These are phyloP conservation scores for Drosophila prolongata DNA, from an alignment of 2,888 invertebrate genomes.

Conservation along the genomic window DNA sequence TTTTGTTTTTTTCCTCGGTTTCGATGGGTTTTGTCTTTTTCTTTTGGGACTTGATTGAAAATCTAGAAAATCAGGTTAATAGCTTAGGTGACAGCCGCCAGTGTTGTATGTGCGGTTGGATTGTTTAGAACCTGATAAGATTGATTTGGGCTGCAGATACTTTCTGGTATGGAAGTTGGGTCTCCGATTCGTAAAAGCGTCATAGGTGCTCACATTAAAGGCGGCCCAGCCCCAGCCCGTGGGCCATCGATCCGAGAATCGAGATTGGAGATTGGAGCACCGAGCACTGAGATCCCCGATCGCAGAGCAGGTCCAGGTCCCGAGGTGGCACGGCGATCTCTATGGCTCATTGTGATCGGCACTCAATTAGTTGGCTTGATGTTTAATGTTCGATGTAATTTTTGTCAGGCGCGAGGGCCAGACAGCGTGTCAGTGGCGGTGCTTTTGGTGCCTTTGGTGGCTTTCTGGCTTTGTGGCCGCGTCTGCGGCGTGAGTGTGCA, in stretches of 20 bases:
- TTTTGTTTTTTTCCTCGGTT: conserved; percentile 22
- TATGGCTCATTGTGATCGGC: conserved; percentile 73
- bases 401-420: conserved; percentile 65
- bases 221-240: conserved; percentile 49
- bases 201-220: conserved; percentile 71
- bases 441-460: conserved; percentile 73
- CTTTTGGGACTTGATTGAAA: conserved; percentile 80
- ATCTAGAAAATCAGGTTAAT: conserved; percentile 82
- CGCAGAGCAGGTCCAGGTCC: conserved; percentile 43
- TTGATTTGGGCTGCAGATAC: conserved; percentile 77
- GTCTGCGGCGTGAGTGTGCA: conserved; percentile 76
- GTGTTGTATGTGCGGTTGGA: conserved; percentile 79
- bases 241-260: conserved; percentile 31
- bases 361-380: conserved; percentile 79
- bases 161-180: conserved; percentile 26
- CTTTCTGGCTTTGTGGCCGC: conserved; percentile 67
- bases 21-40: conserved; percentile 40
- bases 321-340: conserved; percentile 31
- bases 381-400: conserved; percentile 67
- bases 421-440: conserved; percentile 76
- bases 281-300: neutral
- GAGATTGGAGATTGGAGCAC: conserved; percentile 5
- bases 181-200: conserved; percentile 54
- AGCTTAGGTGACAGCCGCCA: conserved; percentile 81
- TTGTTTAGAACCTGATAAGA: conserved; percentile 80